Conservation (phyloP, 2,888 invertebrate species). For the Torymus tubicola region DNA sequence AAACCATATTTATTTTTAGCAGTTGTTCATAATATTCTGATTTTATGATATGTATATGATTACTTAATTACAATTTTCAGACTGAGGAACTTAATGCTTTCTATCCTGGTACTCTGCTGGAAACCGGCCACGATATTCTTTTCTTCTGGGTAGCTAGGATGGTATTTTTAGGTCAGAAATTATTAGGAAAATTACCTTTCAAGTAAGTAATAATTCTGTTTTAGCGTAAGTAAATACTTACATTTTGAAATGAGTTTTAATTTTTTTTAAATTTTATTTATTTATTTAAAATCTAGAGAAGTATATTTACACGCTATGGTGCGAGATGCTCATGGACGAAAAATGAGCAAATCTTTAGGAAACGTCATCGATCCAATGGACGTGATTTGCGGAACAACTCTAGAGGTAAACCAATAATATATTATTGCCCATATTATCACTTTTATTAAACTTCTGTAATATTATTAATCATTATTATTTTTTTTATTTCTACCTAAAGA, state of each 20-base stretch:
- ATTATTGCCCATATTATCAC: not conserved
- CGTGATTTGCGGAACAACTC: constrained; percentile 91
- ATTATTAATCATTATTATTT: not conserved
- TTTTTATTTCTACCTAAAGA: constrained; percentile 57
- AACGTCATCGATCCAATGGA: constrained; percentile 99
- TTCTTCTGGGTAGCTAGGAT: constrained; percentile 99
- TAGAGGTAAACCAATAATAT: constrained; percentile 79
- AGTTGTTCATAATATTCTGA: too few relatives aligned
- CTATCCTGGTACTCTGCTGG: constrained; percentile 94
- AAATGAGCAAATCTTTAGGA: constrained; percentile 99
- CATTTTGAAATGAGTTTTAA: not conserved
- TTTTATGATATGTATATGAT: too few relatives aligned
- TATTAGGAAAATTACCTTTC: constrained; percentile 95
- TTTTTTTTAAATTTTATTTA: constrained; percentile 54
- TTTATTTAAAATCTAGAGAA: too few relatives aligned
- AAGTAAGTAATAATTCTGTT: constrained; percentile 76
- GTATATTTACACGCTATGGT: constrained; percentile 98
- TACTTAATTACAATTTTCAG: constrained; percentile 66
- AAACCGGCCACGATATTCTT: constrained; percentile 98
- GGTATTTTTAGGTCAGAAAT: constrained; percentile 96
- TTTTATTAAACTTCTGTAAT: not conserved
- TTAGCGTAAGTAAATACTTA: not conserved
- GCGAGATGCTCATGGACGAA: constrained; percentile 97
- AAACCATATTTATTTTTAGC: too few relatives aligned
- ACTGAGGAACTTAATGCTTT: constrained; percentile 85